phyloP scores from a whole-genome alignment of 2,113 vertebrate species.

The Leptosomus discolor region DNA sequence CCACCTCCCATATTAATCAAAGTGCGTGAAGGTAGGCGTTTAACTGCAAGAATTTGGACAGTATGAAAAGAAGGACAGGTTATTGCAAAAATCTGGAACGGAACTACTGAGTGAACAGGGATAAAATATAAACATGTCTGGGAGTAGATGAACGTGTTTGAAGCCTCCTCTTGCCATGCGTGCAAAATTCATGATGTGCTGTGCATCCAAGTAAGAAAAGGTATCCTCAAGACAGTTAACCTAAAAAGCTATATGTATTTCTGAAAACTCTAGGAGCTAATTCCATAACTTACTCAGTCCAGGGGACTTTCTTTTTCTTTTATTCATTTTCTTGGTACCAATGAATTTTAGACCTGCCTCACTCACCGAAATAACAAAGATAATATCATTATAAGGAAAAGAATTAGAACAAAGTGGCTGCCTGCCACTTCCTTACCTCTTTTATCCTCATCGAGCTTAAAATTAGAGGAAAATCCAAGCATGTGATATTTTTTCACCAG shows the following conservation, averaged over 20 bases:
- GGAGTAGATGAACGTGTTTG: neutral
- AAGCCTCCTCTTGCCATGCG: neutral
- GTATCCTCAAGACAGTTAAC: neutral
- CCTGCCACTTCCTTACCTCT: neutral
- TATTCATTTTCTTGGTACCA: neutral
- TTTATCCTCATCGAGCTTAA: neutral
- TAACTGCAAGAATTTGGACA: neutral
- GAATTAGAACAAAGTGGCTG: neutral
- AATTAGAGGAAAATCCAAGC: neutral
- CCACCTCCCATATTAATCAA: constrained; percentile 38
- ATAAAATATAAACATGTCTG: neutral
- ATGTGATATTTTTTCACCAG: neutral
- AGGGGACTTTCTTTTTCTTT: neutral
- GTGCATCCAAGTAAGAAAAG: neutral
- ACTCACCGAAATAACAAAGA: neutral
- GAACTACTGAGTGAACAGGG: neutral
- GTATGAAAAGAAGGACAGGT: neutral
- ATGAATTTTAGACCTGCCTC: neutral
- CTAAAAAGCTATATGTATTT: neutral
- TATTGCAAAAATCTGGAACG: constrained; percentile 15
- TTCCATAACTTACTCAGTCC: neutral
- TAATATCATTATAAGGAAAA: neutral
- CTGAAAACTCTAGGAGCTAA: neutral
- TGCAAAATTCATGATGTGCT: neutral
- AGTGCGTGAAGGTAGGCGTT: constrained; percentile 2